phyloP scores from a whole-genome alignment of 2,797 vertebrate species.

The Jordanella pulchra region DNA sequence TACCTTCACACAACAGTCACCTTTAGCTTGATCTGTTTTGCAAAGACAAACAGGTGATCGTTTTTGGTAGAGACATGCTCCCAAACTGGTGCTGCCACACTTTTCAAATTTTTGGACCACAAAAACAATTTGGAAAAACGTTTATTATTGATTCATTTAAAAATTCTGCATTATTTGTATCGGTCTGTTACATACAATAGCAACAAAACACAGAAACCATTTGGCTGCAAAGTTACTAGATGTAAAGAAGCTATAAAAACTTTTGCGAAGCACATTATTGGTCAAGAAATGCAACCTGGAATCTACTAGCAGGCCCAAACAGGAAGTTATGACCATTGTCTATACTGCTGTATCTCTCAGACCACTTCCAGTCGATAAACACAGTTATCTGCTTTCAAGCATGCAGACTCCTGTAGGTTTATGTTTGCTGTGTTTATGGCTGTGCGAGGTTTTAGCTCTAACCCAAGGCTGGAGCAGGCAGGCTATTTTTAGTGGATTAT shows the following conservation, averaged over 20 bases:
- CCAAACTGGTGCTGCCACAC: background rate
- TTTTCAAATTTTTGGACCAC: background rate
- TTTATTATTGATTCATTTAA: too few species aligned
- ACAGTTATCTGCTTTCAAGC: background rate
- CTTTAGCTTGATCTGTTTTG: too few species aligned
- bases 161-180: too few species aligned
- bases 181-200: too few species aligned
- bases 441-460: background rate
- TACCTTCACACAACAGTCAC: too few species aligned
- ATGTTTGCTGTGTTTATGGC: background rate
- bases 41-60: too few species aligned
- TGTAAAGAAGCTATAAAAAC: background rate
- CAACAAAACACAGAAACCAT: background rate
- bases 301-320: conserved; percentile 18
- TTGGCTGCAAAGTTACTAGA: background rate
- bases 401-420: background rate
- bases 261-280: background rate
- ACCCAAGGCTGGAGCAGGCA: background rate
- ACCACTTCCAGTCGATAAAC: conserved; percentile 16
- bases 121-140: background rate
- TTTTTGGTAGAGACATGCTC: too few species aligned
- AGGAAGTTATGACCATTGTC: conserved; percentile 25
- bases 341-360: conserved; percentile 16
- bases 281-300: background rate
- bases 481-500: background rate